Conservation (phyloP, 2,797 vertebrate genomes). For the Sarcoramphus papa region DNA sequence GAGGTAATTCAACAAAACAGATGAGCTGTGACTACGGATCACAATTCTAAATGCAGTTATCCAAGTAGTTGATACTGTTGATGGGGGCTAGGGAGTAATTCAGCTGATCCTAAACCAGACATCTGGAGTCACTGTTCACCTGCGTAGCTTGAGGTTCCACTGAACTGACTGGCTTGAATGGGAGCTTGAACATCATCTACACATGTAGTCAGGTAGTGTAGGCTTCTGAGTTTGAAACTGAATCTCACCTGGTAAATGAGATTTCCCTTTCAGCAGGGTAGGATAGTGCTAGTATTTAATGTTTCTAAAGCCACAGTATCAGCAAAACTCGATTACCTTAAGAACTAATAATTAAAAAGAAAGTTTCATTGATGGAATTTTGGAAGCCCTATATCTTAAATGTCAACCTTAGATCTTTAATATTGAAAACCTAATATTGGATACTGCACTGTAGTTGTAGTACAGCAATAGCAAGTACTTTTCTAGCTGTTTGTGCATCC, state of each 20-base stretch:
- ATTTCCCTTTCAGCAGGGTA: not conserved
- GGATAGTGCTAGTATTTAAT: not conserved
- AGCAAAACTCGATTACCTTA: not conserved
- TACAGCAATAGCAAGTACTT: not conserved
- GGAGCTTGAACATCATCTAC: not conserved
- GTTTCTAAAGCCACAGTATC: not conserved
- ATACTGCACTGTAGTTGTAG: not conserved
- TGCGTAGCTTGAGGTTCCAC: not conserved
- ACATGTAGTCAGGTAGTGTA: accelerated
- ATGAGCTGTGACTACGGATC: not conserved
- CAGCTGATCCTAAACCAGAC: not conserved
- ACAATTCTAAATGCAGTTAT: not conserved
- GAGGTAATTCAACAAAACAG: not conserved
- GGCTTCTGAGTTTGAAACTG: not conserved
- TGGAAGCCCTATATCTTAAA: not conserved
- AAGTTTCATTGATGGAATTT: not conserved
- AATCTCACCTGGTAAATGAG: not conserved
- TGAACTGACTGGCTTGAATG: not conserved
- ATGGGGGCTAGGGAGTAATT: not conserved
- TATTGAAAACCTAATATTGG: not conserved
- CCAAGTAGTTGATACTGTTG: accelerated
- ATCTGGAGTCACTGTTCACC: not conserved
- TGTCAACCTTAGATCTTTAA: not conserved
- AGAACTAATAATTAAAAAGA: not conserved
- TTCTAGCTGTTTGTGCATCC: not conserved